Percentiles rank a stretch among this genome's conserved stretches.
These are phyloP conservation scores for Drosophila suzukii DNA, from an alignment of 1,140 invertebrate species.

Conservation along the genomic window DNA sequence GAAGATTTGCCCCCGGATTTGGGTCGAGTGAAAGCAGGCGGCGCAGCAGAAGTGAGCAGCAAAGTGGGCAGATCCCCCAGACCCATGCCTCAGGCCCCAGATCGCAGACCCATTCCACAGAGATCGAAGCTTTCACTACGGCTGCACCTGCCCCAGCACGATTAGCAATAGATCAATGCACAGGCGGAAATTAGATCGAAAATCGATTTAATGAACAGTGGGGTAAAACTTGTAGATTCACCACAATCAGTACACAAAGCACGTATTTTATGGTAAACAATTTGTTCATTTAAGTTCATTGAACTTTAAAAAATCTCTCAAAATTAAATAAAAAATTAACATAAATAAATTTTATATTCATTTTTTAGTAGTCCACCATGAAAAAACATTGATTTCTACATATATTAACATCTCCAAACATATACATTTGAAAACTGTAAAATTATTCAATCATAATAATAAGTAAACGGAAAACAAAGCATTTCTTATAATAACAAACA, in stretches of 20 bases:
- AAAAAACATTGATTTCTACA: too few relatives aligned
- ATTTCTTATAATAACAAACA: too few relatives aligned
- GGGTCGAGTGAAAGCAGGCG: slow-evolving; percentile 64
- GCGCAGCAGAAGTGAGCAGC: slow-evolving; percentile 15
- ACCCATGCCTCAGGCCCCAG: slow-evolving; percentile 4
- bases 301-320: too few relatives aligned
- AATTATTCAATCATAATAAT: too few relatives aligned
- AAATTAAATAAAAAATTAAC: too few relatives aligned
- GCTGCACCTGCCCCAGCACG: slow-evolving; percentile 33
- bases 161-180: slow-evolving; percentile 44
- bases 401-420: too few relatives aligned
- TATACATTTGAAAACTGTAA: too few relatives aligned
- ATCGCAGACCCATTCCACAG: slow-evolving; percentile 29
- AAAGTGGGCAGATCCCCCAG: slow-evolving; percentile 60
- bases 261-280: background rate
- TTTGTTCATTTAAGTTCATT: too few relatives aligned
- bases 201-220: slow-evolving; percentile 28
- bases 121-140: slow-evolving; percentile 63
- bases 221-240: background rate
- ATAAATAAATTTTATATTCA: too few relatives aligned
- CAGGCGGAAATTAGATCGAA: slow-evolving; percentile 35
- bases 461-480: too few relatives aligned
- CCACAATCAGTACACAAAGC: too few relatives aligned
- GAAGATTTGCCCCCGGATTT: slow-evolving; percentile 57
- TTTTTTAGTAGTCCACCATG: too few relatives aligned